phyloP scores from a whole-genome alignment of 1,140 invertebrate species.

The Papilio machaon region DNA sequence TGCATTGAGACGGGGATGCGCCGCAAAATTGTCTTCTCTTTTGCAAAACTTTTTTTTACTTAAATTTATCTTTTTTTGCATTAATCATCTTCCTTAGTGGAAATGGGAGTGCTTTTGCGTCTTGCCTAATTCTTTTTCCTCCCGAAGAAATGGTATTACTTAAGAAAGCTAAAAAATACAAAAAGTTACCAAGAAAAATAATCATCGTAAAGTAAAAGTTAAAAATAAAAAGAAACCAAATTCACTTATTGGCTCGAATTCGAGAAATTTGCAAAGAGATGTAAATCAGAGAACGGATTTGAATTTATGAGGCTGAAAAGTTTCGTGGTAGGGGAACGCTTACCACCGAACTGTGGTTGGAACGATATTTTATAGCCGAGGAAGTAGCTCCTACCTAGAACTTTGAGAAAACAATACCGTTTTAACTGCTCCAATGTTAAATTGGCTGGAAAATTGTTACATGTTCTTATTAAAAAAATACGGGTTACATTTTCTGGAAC shows the following conservation, averaged over 20 bases:
- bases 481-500: neutral
- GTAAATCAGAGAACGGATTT: constrained; percentile 16
- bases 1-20: neutral
- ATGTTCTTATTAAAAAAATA: neutral
- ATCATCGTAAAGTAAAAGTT: constrained; percentile 12
- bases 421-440: constrained; percentile 1
- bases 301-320: constrained; percentile 20
- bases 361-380: constrained; percentile 14
- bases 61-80: too few species aligned
- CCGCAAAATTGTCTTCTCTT: neutral
- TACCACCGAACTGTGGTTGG: neutral
- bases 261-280: neutral
- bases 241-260: constrained; percentile 13
- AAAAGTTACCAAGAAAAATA: constrained; percentile 6
- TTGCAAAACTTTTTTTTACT: too few species aligned
- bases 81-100: too few species aligned
- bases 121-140: neutral
- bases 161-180: neutral
- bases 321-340: constrained; percentile 2
- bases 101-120: neutral
- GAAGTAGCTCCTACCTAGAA: neutral
- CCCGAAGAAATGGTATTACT: neutral
- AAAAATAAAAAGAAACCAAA: constrained; percentile 13
- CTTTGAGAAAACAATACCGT: constrained; percentile 19
- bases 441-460: neutral